Evolutionary conservation across 1,140 invertebrate species (phyloP), one percentile per base, ranked within the genome.

Genomic region (Prorops nasuta): DNA sequence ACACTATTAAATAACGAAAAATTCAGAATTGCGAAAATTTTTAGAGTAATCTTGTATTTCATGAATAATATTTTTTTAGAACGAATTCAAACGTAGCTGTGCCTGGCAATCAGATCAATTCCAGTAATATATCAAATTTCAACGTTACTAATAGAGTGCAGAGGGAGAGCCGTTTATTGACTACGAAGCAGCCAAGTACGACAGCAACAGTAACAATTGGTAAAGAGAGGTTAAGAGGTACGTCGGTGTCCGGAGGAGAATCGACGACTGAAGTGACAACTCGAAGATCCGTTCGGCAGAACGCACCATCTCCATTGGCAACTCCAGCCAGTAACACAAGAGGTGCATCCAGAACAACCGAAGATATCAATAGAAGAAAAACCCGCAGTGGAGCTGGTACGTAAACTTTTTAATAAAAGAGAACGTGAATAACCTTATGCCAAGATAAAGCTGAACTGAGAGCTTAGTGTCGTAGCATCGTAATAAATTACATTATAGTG

Each of bases 331-430:
- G 74, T 54, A 78, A 78, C 53, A 78, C 74, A 17, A 67, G 76
- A 51, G 74, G 74, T 36, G 76, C 76, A 17, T 76, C 76, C 18
- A 68, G 72, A 60, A 70, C 74, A 14, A 60, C 74, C 48, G 76
- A 78, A 44, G 76, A 78, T 58, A 69, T 77, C 44, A 77, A 75
- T 50, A 63, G 76, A 58, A 67, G 76, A 56, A 78, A 78, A 66
- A 78, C 76, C 47, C 73, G 76, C 54, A 78, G 76, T 64, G 74
- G 76, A 64, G 72, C 76, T 71, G 76, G 76, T 76, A 67, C 67
- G 74, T 75, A 72, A 55, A 52, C 37, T 38, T 64, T 71, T 74
- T 67, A 75, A 72, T 69, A 64, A 42, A 69, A 65, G 10, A 60
- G 69, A 63, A 75, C 63, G 64, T 76, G 10, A 10, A 6, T 28